Conservation (phyloP, 2,113 vertebrate genomes). For the Coregonus clupeaformis region DNA sequence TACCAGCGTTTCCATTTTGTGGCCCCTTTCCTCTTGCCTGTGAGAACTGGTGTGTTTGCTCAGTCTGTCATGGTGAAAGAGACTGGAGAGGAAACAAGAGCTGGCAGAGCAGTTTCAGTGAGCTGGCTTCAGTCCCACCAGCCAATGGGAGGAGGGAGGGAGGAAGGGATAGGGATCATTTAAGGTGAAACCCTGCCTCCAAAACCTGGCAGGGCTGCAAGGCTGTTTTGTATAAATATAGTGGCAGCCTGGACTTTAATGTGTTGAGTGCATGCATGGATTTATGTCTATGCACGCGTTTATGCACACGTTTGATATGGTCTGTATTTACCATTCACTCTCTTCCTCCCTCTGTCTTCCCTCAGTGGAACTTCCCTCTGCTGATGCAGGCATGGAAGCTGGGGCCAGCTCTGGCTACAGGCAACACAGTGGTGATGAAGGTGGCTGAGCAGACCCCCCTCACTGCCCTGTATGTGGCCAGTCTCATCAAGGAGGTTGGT, state of each 20-base stretch:
- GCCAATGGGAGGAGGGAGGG: too few relatives aligned
- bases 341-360: neutral
- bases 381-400: constrained; percentile 96
- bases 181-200: neutral
- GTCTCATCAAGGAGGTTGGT: constrained; percentile 87
- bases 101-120: too few relatives aligned
- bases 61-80: too few relatives aligned
- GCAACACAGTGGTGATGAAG: constrained; percentile 96
- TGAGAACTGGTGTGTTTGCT: too few relatives aligned
- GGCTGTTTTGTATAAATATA: neutral
- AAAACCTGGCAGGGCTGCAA: neutral
- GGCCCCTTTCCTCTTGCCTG: too few relatives aligned
- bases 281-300: neutral
- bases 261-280: neutral
- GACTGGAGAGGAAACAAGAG: too few relatives aligned
- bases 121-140: too few relatives aligned
- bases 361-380: constrained; percentile 78
- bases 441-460: constrained; percentile 92
- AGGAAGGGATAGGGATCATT: too few relatives aligned
- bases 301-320: neutral
- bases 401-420: constrained; percentile 91
- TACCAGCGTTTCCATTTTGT: too few relatives aligned
- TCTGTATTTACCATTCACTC: neutral
- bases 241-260: neutral
- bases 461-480: constrained; percentile 89